Evolutionary conservation across 2,113 vertebrate species (phyloP).

Genomic region (Ranitomeya imitator): DNA sequence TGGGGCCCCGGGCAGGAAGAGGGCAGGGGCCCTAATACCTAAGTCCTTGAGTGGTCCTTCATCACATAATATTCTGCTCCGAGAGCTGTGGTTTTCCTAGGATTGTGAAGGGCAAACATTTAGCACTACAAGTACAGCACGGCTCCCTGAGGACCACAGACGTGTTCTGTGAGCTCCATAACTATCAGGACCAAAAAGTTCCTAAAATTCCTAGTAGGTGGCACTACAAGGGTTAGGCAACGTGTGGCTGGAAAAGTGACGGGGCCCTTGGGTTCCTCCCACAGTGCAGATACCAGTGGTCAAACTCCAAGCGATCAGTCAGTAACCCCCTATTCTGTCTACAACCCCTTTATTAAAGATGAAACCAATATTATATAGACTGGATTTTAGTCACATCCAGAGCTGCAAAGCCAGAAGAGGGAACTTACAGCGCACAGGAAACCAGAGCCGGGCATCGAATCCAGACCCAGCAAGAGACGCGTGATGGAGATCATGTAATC

Average conservation of each 20-base stretch:
- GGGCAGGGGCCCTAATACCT: not conserved
- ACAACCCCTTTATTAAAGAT: no score
- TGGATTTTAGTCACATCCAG: not conserved
- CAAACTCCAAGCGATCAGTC: no score
- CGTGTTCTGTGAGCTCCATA: no score
- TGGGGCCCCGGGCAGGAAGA: not conserved
- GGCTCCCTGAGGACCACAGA: no score
- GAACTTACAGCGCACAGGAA: conserved; percentile 80
- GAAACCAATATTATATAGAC: not conserved
- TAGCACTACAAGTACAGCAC: no score
- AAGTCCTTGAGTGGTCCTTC: not conserved
- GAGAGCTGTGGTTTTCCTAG: not conserved
- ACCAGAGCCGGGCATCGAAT: conserved; percentile 81
- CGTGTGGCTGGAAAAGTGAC: no score
- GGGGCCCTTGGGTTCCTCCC: no score
- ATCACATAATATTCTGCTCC: not conserved
- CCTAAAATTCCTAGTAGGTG: no score
- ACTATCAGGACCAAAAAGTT: no score
- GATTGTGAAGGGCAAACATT: not conserved
- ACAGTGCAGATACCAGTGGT: no score
- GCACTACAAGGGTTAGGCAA: no score
- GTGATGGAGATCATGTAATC: conserved; percentile 86
- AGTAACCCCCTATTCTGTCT: no score
- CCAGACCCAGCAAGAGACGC: conserved; percentile 78
- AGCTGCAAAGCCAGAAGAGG: not conserved